Base-by-base conservation (phyloP, 2,113 vertebrate genomes). In the Sardina pilchardus region DNA sequence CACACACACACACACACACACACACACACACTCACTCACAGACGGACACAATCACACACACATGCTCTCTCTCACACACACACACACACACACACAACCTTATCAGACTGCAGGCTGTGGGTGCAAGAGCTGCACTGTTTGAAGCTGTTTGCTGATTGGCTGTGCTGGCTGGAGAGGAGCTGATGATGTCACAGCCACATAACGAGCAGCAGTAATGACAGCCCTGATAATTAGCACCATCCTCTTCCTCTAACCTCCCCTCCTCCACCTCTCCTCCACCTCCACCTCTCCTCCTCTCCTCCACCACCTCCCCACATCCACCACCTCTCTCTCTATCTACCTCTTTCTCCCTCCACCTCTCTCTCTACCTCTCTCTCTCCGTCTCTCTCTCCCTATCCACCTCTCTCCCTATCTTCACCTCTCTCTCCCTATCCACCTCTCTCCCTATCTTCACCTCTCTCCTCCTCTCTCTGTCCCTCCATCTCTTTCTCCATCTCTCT, bases 151-250 rank as follows among this genome's bases (percentile, higher is more conserved):
- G 48, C 8, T 50, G 48, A 50, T 50, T 50, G 48, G 48, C 59
- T 2, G 21, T 63, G 59, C n/a, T 50, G 48, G 24, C 59, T 63
- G n/a, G 21, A 63, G 59, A 26, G 39, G 56, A 47, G 78, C 42
- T 78, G 85, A 67, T 82, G 44, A 78, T 75, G 59, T 63, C 59
- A 63, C 63, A 19, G 30, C 59, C 71, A 45, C 44, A 39, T 21
- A 36, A 81, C 34, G n/a, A 26, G n/a, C 8, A 16, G 34, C 16
- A 59, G 53, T 59, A 84, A 17, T 63, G 36, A 56, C 50, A 17
- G 21, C 39, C 21, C 44, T 8, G 6, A 44, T 16, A 39, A 50
- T 42, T 45, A n/a, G 42, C 43, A 26, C 17, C 48, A 8, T 50
- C 48, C 48, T 50, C 48, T 17, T 17, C 48, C 48, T 50, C 48